phyloP scores from a whole-genome alignment of 2,797 vertebrate species.

The Nyctalus aviator region DNA sequence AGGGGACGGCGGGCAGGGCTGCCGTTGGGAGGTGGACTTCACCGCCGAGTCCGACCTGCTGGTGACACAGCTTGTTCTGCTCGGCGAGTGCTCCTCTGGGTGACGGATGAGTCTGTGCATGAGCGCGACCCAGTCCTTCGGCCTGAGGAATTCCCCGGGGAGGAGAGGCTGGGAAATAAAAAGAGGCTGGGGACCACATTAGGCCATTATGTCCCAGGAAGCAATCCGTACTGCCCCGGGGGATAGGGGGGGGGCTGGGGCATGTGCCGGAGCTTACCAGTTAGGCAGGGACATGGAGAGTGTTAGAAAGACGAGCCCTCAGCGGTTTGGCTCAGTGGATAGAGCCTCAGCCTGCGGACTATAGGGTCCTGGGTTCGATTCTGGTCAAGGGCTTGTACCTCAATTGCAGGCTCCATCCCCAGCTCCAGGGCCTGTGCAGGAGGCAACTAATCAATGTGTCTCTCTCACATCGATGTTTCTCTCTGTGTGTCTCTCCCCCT shows the following conservation, averaged over 20 bases:
- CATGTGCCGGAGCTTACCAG: not conserved
- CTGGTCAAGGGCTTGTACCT: no score
- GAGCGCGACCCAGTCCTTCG: not conserved
- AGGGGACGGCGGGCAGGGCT: not conserved
- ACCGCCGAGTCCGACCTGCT: not conserved
- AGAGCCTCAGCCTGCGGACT: no score
- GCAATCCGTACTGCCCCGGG: not conserved
- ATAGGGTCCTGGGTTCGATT: no score
- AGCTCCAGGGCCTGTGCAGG: no score
- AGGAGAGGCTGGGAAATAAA: constrained; percentile 53
- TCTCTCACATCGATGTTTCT: no score
- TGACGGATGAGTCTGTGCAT: not conserved
- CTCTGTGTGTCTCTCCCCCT: no score
- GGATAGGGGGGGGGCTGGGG: not conserved
- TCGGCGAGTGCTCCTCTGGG: not conserved
- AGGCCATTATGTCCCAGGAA: not conserved
- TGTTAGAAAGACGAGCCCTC: rapidly evolving
- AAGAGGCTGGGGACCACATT: not conserved
- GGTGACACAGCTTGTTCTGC: not conserved
- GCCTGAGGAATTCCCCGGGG: constrained; percentile 49
- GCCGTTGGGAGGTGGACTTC: not conserved
- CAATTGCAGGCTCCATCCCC: no score
- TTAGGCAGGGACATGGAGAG: not conserved
- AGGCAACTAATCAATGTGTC: no score
- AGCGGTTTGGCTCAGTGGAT: no score